Percentiles rank a stretch among this genome's conserved stretches.
These are phyloP conservation scores for Dryoscopus gambensis DNA, from an alignment of 2,113 vertebrate genomes.

Conservation along the genomic window DNA sequence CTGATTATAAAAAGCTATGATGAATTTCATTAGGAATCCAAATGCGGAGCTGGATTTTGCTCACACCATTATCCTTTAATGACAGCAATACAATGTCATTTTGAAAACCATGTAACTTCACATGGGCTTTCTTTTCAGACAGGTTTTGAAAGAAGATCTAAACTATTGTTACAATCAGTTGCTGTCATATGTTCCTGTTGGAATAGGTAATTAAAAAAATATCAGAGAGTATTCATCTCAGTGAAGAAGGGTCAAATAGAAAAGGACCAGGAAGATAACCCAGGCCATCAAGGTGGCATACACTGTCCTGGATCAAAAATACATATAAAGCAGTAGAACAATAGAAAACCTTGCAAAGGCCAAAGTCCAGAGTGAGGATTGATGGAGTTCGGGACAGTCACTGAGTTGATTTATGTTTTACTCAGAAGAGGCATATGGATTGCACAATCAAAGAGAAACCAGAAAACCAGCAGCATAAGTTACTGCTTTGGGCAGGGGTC, in stretches of 20 bases:
- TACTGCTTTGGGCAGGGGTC: background rate
- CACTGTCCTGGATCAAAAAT: background rate
- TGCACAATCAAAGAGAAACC: background rate
- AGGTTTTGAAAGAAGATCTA: background rate
- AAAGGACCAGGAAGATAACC: background rate
- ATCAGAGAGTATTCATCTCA: background rate
- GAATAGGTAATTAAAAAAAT: background rate
- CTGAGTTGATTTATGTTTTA: background rate
- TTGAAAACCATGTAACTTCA: background rate
- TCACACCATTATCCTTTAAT: background rate
- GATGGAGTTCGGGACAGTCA: background rate
- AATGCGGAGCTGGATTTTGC: background rate
- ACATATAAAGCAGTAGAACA: rapidly evolving
- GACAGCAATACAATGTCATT: background rate
- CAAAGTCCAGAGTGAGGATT: background rate
- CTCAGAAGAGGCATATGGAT: background rate
- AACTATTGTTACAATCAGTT: background rate
- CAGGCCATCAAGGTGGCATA: background rate
- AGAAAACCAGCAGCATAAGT: background rate
- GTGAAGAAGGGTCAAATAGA: background rate
- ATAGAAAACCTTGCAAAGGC: background rate
- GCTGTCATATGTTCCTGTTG: background rate
- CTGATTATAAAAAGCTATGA: background rate
- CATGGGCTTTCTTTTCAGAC: background rate
- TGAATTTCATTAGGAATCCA: background rate